Percentiles rank a stretch among this genome's conserved stretches.
These are phyloP conservation scores for Hybognathus amarus DNA, from an alignment of 2,797 vertebrate species.

Conservation along the genomic window DNA sequence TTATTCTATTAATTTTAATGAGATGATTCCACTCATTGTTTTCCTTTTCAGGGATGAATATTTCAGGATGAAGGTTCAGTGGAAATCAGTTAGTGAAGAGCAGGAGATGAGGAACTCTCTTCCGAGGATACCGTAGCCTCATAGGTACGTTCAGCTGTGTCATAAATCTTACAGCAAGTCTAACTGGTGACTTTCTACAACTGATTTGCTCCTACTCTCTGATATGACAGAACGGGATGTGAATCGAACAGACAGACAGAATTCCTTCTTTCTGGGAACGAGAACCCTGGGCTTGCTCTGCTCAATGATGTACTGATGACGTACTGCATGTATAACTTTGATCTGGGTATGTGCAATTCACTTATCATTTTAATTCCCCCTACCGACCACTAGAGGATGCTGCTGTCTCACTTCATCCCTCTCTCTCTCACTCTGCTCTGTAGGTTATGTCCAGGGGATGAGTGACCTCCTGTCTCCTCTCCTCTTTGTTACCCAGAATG, in stretches of 20 bases:
- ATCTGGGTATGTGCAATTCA: constrained; percentile 77
- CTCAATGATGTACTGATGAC: constrained; percentile 91
- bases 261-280: constrained; percentile 90
- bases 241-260: constrained; percentile 87
- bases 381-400: constrained; percentile 22
- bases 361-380: not conserved
- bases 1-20: not conserved
- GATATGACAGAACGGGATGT: constrained; percentile 85
- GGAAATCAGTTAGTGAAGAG: constrained; percentile 90
- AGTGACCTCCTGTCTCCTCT: constrained; percentile 90
- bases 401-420: constrained; percentile 21
- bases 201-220: not conserved
- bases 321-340: constrained; percentile 96
- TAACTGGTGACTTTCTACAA: not conserved
- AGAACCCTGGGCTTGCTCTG: constrained; percentile 86
- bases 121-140: constrained; percentile 88
- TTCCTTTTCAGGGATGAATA: constrained; percentile 83
- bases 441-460: constrained; percentile 94
- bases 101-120: constrained; percentile 92
- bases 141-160: constrained; percentile 78
- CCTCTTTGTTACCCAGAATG: constrained; percentile 88
- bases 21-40: not conserved
- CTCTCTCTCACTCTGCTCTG: not conserved
- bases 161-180: not conserved
- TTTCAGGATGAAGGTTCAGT: constrained; percentile 94